These are phyloP conservation scores for Parazoanthus swiftii DNA, from an alignment of 92 coral and sea anemone species.

Conservation along the genomic window DNA sequence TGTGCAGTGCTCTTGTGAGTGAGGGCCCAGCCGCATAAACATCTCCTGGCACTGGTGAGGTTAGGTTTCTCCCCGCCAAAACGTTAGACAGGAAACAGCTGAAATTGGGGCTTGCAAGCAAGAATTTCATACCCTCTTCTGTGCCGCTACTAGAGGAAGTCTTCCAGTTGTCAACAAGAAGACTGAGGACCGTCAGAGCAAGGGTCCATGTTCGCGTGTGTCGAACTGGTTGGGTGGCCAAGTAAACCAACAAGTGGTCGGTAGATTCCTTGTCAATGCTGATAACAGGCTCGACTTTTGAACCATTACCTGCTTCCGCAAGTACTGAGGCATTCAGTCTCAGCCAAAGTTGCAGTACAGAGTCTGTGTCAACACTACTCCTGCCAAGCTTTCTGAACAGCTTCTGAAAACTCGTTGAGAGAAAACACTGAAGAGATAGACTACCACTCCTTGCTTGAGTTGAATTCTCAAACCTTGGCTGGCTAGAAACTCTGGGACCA, in stretches of 20 bases:
- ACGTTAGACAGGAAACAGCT: constrained; percentile 18
- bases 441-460: background rate
- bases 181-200: constrained; percentile 20
- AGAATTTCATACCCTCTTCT: constrained; percentile 9
- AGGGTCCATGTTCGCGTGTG: constrained; percentile 41
- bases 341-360: constrained; percentile 38
- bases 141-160: background rate
- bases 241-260: constrained; percentile 12
- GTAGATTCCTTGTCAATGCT: constrained; percentile 41
- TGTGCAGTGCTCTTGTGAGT: constrained; percentile 21
- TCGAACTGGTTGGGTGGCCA: constrained; percentile 40
- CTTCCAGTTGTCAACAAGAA: constrained; percentile 25
- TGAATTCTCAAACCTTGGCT: constrained; percentile 19
- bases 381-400: constrained; percentile 27
- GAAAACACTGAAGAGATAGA: background rate
- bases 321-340: constrained; percentile 49
- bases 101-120: constrained; percentile 3
- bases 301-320: background rate
- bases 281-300: constrained; percentile 41
- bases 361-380: constrained; percentile 13
- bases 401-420: constrained; percentile 29
- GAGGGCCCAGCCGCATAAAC: constrained; percentile 29
- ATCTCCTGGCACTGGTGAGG: background rate
- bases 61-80: constrained; percentile 20
- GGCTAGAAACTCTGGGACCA: constrained; percentile 9